Evolutionary conservation across 2,113 vertebrate species (phyloP), one percentile per base, ranked within the genome.

Genomic region (Sturnus vulgaris): DNA sequence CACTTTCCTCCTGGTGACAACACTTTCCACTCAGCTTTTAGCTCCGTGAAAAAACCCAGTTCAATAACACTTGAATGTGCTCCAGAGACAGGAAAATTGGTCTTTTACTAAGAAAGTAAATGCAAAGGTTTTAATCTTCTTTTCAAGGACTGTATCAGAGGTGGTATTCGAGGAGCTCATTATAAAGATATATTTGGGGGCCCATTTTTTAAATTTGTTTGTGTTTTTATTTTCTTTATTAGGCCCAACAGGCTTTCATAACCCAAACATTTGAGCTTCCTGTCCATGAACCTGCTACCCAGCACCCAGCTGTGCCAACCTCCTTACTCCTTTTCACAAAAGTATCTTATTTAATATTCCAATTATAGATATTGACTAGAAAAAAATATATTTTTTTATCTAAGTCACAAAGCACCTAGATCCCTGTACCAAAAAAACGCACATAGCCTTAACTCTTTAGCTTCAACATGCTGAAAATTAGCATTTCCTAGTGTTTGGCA

Each of bases 21-120:
- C 33, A 64, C 49, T 87, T 73, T 21, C 56, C 64, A 79, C 44
- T 18, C 73, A 82, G 78, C 49, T 87, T 71, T 68, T 47, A 95
- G 21, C 49, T 89, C 64, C 0, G 0, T 64, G 63, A 59, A 42
- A 91, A 83, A 83, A 59, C 4, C 12, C 46, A 64, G 33, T 13
- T 64, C 73, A 70, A 5, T 44, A 82, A 20, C 11, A n/a, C 30
- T 57, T 5, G 0, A 40, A 60, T 4, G 14, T 37, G 24, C 44
- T 83, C 71, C 71, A 90, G 66, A 91, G 47, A 61, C 55, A 49
- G 40, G 23, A 85, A 35, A 84, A 56, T 11, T 50, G 17, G 23
- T 60, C 46, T 33, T 76, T 50, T 55, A 2, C 50, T 22, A 70
- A 28, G 55, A 50, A 46, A 77, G 11, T 6, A 40, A 69, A 47